Conservation (phyloP, 2,797 vertebrate genomes). For the Hozukius guyotensis region DNA sequence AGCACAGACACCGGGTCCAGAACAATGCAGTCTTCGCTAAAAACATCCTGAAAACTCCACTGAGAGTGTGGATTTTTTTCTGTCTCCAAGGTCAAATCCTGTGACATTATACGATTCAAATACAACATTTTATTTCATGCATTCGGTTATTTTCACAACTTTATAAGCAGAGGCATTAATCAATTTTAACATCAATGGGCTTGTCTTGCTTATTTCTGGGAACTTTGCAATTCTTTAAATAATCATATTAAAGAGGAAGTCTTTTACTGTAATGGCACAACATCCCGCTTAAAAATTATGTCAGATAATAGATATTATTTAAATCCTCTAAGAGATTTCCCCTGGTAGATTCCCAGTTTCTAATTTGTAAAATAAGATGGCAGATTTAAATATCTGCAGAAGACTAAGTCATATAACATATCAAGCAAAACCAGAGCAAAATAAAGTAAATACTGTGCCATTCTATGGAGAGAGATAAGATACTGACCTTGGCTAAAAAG, state of each 20-base stretch:
- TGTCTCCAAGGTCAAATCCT: conserved; percentile 83
- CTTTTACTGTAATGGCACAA: background rate
- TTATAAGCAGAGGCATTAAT: background rate
- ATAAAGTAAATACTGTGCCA: background rate
- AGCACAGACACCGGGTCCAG: conserved; percentile 89
- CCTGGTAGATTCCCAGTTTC: background rate
- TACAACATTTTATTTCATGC: background rate
- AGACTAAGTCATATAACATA: background rate
- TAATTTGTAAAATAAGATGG: background rate
- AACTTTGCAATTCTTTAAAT: background rate
- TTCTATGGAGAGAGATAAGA: background rate
- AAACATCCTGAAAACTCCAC: conserved; percentile 89
- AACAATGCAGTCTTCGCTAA: conserved; percentile 94
- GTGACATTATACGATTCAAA: conserved; percentile 14
- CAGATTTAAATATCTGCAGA: background rate
- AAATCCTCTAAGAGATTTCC: background rate
- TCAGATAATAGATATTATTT: background rate
- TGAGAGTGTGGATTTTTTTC: conserved; percentile 88
- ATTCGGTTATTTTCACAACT: background rate
- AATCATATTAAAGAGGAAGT: background rate
- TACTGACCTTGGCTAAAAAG: conserved; percentile 88
- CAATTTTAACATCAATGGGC: background rate
- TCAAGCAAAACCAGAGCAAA: background rate
- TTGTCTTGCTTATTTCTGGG: background rate
- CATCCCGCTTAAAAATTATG: background rate